Conservation (phyloP, 2,888 invertebrate genomes). For the Penaeus monodon region DNA sequence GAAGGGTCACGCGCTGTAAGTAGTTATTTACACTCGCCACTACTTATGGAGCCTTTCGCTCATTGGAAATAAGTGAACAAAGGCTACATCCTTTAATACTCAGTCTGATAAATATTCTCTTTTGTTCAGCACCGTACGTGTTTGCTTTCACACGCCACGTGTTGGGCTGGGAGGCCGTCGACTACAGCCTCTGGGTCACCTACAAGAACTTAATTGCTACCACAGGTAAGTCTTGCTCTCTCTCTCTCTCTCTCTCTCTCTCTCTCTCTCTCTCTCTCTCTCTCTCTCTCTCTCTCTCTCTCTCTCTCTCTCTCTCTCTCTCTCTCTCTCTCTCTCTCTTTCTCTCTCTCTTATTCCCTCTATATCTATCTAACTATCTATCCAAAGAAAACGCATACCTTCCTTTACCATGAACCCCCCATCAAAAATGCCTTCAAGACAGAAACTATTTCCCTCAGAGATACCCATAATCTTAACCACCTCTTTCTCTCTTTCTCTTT, state of each 20-base stretch:
- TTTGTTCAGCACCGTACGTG: slow-evolving; percentile 58
- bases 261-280: neutral
- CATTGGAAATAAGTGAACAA: neutral
- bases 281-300: neutral
- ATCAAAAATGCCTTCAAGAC: too few species aligned
- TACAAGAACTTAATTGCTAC: slow-evolving; percentile 63
- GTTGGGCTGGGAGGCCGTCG: slow-evolving; percentile 58
- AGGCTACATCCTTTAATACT: neutral
- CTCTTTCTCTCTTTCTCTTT: too few species aligned
- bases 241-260: neutral
- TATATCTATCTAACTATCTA: too few species aligned
- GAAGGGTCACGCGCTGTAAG: slow-evolving; percentile 61
- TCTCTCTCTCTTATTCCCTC: neutral
- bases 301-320: neutral
- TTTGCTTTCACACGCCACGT: slow-evolving; percentile 63
- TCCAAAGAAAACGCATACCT: too few species aligned
- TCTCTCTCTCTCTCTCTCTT: slow-evolving; percentile 2
- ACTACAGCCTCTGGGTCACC: slow-evolving; percentile 64
- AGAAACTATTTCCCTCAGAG: too few species aligned
- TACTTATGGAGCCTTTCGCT: neutral
- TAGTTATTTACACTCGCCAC: neutral
- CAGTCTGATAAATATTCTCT: neutral
- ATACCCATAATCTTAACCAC: too few species aligned
- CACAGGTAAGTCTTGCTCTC: slow-evolving; percentile 41
- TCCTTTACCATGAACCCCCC: too few species aligned